phyloP scores from a whole-genome alignment of 2,113 vertebrate species.

The Chinchilla lanigera region DNA sequence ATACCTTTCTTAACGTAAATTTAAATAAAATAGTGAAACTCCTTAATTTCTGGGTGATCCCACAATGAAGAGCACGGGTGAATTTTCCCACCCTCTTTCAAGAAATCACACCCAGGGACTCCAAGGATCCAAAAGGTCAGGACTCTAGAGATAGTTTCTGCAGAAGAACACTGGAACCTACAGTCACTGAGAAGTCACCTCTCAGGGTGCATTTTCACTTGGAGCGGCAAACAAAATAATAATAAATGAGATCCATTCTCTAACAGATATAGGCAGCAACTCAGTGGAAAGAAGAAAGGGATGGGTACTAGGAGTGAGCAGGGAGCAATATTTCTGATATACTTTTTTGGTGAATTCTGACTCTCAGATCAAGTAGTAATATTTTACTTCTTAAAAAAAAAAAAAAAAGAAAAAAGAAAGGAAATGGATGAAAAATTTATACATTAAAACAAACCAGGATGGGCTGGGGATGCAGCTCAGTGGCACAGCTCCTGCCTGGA shows the following conservation, averaged over 20 bases:
- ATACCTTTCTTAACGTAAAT: not conserved
- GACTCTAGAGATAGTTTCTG: not conserved
- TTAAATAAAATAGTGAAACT: slow-evolving; percentile 28
- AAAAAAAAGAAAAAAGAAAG: not conserved
- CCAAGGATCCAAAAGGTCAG: not conserved
- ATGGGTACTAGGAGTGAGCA: not conserved
- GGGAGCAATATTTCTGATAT: not conserved
- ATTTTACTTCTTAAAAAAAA: not conserved
- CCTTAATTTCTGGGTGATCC: not conserved
- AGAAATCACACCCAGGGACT: not conserved
- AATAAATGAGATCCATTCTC: not conserved
- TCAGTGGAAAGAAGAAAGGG: not conserved
- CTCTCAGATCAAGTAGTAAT: not conserved
- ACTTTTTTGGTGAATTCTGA: not conserved
- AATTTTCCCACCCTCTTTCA: not conserved
- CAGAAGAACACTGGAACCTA: not conserved
- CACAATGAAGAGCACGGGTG: not conserved
- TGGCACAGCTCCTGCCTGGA: too few relatives aligned
- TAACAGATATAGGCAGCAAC: not conserved
- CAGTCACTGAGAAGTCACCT: not conserved
- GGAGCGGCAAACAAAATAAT: not conserved
- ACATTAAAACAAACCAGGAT: not conserved
- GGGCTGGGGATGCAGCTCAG: too few relatives aligned
- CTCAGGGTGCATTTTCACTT: not conserved
- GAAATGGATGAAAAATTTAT: not conserved